These are phyloP conservation scores for Anhinga anhinga DNA, from an alignment of 2,113 vertebrate species.

Conservation along the genomic window DNA sequence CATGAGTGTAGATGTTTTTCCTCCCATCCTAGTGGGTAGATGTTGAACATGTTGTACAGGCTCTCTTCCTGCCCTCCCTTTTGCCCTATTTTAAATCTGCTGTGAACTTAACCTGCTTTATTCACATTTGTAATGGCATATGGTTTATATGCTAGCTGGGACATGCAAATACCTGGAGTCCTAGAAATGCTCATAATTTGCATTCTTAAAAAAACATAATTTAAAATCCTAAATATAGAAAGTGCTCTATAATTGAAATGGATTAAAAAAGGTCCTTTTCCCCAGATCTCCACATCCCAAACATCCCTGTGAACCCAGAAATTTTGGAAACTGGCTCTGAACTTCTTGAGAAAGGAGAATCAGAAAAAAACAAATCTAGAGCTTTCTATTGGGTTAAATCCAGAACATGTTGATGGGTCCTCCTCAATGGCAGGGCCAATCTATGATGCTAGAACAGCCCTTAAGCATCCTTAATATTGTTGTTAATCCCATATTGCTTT, in stretches of 20 bases:
- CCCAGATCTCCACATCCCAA: background rate
- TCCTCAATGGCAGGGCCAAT: background rate
- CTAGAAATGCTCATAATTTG: constrained; percentile 45
- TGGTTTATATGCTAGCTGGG: constrained; percentile 41
- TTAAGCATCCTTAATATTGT: background rate
- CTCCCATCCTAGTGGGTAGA: background rate
- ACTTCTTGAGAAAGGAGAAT: background rate
- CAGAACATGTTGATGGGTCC: background rate
- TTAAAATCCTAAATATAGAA: constrained; percentile 57
- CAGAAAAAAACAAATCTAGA: background rate
- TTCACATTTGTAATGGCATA: constrained; percentile 14
- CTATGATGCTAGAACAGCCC: background rate
- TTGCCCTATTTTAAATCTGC: constrained; percentile 27
- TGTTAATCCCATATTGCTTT: background rate
- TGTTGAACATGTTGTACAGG: background rate
- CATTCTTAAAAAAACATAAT: constrained; percentile 61
- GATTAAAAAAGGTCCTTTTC: background rate
- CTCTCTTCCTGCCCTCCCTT: background rate
- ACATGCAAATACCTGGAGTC: constrained; percentile 36
- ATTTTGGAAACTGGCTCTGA: background rate
- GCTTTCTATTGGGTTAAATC: background rate
- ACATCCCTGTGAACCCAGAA: background rate
- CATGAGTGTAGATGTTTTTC: background rate
- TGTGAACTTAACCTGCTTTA: constrained; percentile 9
- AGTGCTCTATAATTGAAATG: background rate